Percentiles rank a stretch among this genome's conserved stretches.
Evolutionary conservation across 2,797 vertebrate genomes (phyloP).

Genomic region (Strix occidentalis): DNA sequence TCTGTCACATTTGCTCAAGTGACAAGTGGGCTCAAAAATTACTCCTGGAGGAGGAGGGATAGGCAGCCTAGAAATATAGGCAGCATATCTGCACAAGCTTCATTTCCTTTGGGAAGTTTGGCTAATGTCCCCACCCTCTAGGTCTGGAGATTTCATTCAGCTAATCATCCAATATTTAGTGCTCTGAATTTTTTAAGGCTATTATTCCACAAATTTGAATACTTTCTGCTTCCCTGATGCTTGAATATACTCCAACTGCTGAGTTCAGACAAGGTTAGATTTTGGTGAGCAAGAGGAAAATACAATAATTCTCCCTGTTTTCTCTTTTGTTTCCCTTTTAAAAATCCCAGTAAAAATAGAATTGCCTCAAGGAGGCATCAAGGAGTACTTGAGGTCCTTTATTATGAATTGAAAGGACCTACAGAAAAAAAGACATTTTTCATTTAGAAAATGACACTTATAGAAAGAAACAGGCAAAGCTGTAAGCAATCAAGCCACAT

Average conservation of each 20-base stretch:
- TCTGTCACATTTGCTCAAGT: not conserved
- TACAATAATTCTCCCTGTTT: not conserved
- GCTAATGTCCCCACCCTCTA: not conserved
- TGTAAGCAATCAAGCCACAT: not conserved
- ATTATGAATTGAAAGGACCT: not conserved
- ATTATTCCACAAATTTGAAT: not conserved
- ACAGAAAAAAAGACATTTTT: not conserved
- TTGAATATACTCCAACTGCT: not conserved
- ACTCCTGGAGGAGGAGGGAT: not conserved
- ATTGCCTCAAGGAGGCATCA: not conserved
- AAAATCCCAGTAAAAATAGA: not conserved
- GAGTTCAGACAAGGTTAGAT: not conserved
- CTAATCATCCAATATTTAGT: slow-evolving; percentile 15
- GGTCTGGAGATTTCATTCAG: not conserved
- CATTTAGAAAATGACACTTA: not conserved
- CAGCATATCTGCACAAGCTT: not conserved
- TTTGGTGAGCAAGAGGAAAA: not conserved
- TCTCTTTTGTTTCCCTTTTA: not conserved
- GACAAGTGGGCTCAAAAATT: not conserved
- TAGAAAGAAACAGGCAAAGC: not conserved
- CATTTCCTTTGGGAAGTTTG: not conserved
- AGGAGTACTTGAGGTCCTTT: not conserved
- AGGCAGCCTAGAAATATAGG: not conserved
- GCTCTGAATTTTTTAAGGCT: slow-evolving; percentile 1
- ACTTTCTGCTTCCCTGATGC: not conserved